These are phyloP conservation scores for Xylophagus ater DNA, from an alignment of 2,888 invertebrate genomes.

Conservation along the genomic window DNA sequence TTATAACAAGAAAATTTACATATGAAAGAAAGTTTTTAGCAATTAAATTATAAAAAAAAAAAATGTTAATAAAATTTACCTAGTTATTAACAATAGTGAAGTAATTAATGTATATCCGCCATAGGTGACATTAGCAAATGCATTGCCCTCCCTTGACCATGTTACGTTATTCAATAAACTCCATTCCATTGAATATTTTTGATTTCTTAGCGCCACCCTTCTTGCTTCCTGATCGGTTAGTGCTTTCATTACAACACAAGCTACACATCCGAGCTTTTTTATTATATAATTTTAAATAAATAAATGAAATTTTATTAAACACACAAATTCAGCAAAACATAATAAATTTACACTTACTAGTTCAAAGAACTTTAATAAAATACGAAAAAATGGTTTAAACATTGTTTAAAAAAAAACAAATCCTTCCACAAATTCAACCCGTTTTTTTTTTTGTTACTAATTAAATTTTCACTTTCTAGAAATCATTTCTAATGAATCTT, in stretches of 20 bases:
- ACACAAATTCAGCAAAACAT: not conserved
- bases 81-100: slow-evolving; percentile 19
- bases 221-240: slow-evolving; percentile 21
- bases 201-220: slow-evolving; percentile 19
- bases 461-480: no score
- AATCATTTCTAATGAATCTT: no score
- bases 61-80: slow-evolving; percentile 15
- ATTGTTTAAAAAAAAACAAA: no score
- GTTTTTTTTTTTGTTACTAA: no score
- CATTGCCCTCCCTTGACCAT: slow-evolving; percentile 21
- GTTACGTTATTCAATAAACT: slow-evolving; percentile 19
- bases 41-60: not conserved
- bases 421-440: no score
- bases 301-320: slow-evolving; percentile 4
- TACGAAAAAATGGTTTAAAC: slow-evolving; percentile 16
- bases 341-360: slow-evolving; percentile 17
- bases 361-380: slow-evolving; percentile 19
- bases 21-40: not conserved
- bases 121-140: slow-evolving; percentile 23
- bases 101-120: slow-evolving; percentile 22
- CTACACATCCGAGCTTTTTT: slow-evolving; percentile 20
- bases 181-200: slow-evolving; percentile 21
- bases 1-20: no score
- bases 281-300: not conserved
- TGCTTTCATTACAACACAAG: slow-evolving; percentile 20